Conservation (phyloP, 2,797 vertebrate species). For the Toxotes lorentzi region DNA sequence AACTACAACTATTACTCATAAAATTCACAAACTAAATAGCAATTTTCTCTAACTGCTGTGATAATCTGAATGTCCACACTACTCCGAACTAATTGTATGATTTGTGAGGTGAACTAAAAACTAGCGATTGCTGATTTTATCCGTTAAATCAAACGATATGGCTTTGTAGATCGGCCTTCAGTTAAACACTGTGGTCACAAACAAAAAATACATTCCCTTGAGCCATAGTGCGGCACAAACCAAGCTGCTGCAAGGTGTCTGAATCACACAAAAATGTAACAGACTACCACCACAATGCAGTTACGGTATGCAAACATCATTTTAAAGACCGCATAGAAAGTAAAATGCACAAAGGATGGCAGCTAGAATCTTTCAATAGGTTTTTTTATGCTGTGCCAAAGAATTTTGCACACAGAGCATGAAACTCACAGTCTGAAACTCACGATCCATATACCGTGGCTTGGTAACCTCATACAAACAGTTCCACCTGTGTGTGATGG, state of each 20-base stretch:
- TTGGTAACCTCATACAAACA: not conserved
- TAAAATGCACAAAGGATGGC: not conserved
- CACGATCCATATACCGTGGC: not conserved
- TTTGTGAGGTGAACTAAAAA: slow-evolving; percentile 18
- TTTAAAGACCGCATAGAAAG: not conserved
- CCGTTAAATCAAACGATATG: not conserved
- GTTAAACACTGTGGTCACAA: not conserved
- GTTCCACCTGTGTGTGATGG: slow-evolving; percentile 6
- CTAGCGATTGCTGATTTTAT: not conserved
- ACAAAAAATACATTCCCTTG: not conserved
- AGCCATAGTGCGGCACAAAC: not conserved
- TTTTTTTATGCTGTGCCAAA: not conserved
- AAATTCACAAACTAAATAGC: slow-evolving; percentile 12
- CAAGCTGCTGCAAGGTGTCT: not conserved
- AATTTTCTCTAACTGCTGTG: slow-evolving; percentile 1
- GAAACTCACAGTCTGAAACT: not conserved
- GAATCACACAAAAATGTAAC: not conserved
- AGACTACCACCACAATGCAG: too few species aligned
- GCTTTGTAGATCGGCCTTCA: too few species aligned
- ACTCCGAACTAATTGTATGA: not conserved
- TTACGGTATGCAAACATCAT: not conserved
- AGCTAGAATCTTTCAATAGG: not conserved
- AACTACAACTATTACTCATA: not conserved
- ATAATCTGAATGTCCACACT: slow-evolving; percentile 8
- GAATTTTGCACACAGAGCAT: not conserved